phyloP scores from a whole-genome alignment of 1,140 invertebrate species.

The Drosophila simulans region DNA sequence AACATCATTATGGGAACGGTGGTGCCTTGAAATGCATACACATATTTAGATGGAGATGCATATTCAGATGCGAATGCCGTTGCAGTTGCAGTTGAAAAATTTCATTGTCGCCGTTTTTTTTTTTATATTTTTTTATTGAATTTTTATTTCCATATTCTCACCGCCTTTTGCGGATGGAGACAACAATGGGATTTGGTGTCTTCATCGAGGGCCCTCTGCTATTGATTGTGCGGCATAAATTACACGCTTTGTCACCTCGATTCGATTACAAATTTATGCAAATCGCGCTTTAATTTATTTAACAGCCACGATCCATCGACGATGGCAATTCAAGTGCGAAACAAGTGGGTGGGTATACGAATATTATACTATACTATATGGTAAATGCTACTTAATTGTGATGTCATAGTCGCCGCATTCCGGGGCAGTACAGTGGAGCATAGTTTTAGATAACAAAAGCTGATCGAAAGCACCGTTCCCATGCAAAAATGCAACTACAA shows the following conservation, averaged over 20 bases:
- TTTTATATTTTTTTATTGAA: slow-evolving; percentile 5
- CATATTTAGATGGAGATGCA: slow-evolving; percentile 3
- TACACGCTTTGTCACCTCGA: slow-evolving; percentile 52
- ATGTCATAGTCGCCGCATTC: slow-evolving; percentile 28
- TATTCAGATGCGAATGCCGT: slow-evolving; percentile 19
- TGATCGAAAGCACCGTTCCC: slow-evolving; percentile 17
- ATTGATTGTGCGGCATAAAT: slow-evolving; percentile 34
- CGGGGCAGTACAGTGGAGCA: slow-evolving; percentile 9
- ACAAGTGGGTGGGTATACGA: slow-evolving; percentile 27
- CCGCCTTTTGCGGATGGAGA: slow-evolving; percentile 5
- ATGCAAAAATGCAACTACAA: slow-evolving; percentile 33
- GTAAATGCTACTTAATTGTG: slow-evolving; percentile 21
- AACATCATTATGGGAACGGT: slow-evolving; percentile 33
- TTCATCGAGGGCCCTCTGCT: slow-evolving; percentile 9
- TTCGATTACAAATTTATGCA: slow-evolving; percentile 50
- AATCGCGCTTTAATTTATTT: slow-evolving; percentile 43
- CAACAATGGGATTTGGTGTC: slow-evolving; percentile 26
- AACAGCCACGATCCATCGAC: slow-evolving; percentile 5
- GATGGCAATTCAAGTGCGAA: slow-evolving; percentile 4
- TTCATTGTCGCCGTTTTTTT: slow-evolving; percentile 26
- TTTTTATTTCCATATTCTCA: not conserved
- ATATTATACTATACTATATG: not conserved
- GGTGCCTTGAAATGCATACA: slow-evolving; percentile 23
- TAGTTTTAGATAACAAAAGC: slow-evolving; percentile 7
- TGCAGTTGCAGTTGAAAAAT: slow-evolving; percentile 44